Conservation (phyloP, 2,888 invertebrate genomes). For the Steinernema hermaphroditum region DNA sequence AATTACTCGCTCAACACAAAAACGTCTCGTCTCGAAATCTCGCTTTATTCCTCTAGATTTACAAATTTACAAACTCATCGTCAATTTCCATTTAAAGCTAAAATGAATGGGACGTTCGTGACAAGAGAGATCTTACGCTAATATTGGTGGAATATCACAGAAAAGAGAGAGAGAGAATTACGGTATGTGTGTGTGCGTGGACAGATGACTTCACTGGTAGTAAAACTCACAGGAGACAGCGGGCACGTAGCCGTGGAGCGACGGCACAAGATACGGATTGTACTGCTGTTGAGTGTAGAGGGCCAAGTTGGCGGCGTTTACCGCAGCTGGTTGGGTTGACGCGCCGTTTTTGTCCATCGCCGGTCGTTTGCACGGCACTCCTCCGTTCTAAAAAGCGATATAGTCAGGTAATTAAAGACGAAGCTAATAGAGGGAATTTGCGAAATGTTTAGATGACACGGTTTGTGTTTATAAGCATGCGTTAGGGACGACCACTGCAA, state of each 20-base stretch:
- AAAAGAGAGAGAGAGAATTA: background rate
- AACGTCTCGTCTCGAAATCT: background rate
- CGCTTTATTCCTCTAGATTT: background rate
- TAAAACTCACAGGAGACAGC: constrained; percentile 57
- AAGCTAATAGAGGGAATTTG: background rate
- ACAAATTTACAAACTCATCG: background rate
- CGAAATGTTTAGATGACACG: background rate
- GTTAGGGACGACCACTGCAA: background rate
- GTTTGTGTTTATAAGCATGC: background rate
- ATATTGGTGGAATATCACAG: background rate
- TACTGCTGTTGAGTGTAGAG: constrained; percentile 36
- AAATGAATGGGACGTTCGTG: background rate
- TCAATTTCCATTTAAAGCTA: background rate
- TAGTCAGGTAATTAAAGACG: background rate
- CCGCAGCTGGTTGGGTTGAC: constrained; percentile 41
- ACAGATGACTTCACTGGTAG: background rate
- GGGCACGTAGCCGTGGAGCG: constrained; percentile 46
- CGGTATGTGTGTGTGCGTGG: background rate
- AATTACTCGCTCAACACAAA: background rate
- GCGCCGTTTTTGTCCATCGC: constrained; percentile 56
- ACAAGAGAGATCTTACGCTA: background rate
- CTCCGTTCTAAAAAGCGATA: background rate
- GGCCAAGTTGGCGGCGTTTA: constrained; percentile 17
- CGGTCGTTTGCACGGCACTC: constrained; percentile 51
- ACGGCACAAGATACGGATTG: constrained; percentile 45